These are phyloP conservation scores for Orientallactaga bullata DNA, from an alignment of 2,113 vertebrate genomes.

Conservation along the genomic window DNA sequence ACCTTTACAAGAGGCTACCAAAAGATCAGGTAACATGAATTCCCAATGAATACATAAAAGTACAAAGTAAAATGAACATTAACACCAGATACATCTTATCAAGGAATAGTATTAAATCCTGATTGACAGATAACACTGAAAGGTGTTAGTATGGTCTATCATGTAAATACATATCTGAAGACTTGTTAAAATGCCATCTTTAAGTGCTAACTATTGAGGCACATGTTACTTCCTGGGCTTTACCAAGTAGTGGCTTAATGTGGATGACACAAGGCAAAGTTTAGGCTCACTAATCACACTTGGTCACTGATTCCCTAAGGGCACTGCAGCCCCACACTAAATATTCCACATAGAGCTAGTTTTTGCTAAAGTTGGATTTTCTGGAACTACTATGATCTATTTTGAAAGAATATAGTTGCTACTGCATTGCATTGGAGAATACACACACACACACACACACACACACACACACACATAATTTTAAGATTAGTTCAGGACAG, in stretches of 20 bases:
- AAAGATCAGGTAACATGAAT: constrained; percentile 35
- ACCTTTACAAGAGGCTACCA: constrained; percentile 18
- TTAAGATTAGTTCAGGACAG: neutral
- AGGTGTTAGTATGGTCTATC: constrained; percentile 83
- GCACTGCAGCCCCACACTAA: neutral
- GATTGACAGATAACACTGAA: constrained; percentile 82
- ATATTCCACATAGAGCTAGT: constrained; percentile 21
- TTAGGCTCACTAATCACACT: constrained; percentile 34
- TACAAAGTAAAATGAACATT: constrained; percentile 60
- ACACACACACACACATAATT: too few relatives aligned
- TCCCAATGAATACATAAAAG: constrained; percentile 50
- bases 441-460: too few relatives aligned
- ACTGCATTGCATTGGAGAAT: neutral
- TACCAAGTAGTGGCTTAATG: constrained; percentile 55
- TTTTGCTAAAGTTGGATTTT: constrained; percentile 17
- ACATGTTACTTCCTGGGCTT: constrained; percentile 68
- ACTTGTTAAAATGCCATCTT: constrained; percentile 80
- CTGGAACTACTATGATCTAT: constrained; percentile 24
- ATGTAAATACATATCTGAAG: constrained; percentile 78
- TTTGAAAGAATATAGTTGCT: constrained; percentile 29
- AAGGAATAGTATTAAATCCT: constrained; percentile 74
- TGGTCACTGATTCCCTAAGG: constrained; percentile 45
- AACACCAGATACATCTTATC: constrained; percentile 65
- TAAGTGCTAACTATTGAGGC: constrained; percentile 73
- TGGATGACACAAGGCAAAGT: constrained; percentile 17